Base-by-base conservation (phyloP, 2,888 invertebrate species). In the Sepiola atlantica region DNA sequence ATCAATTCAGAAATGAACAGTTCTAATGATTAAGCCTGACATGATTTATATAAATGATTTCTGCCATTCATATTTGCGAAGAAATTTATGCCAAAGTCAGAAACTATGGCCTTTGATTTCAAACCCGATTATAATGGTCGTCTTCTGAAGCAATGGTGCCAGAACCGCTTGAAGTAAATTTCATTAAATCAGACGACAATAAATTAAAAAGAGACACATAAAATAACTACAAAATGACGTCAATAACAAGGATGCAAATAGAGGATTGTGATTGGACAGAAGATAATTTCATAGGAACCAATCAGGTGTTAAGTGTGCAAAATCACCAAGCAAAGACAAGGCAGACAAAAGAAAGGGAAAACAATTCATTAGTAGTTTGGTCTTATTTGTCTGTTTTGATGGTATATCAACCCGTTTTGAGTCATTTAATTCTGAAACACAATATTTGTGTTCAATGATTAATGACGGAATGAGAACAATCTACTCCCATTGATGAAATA, bases 51-150 rank as follows among this genome's bases (percentile, higher is more conserved):
- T 16, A 77, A 77, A 77, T 77, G 12, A n/a, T n/a, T 77, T n/a
- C 77, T n/a, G 77, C n/a, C n/a, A 77, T 77, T 77, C 77, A 77
- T 77, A 16, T 77, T 32, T 77, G 77, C n/a, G 4, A 18, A 77
- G 77, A 16, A 45, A n/a, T 77, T 77, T 77, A 77, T 77, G 16
- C n/a, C 14, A n/a, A 16, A 16, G 32, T n/a, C 77, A 32, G 77
- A 77, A 77, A 77, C n/a, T n/a, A 77, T 77, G 77, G 77, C 77
- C 77, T 77, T 77, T 77, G 77, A 77, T n/a, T n/a, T 77, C n/a
- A 77, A n/a, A n/a, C 77, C n/a, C n/a, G 77, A 77, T 45, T 45
- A 77, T 77, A 77, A 77, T 77, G 16, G n/a, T 32, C 77, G 14
- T 32, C n/a, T 32, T 77, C 77, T n/a, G 77, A 77, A 77, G 77